phyloP scores from a whole-genome alignment of 2,888 invertebrate species.

The Trissolcus japonicus region DNA sequence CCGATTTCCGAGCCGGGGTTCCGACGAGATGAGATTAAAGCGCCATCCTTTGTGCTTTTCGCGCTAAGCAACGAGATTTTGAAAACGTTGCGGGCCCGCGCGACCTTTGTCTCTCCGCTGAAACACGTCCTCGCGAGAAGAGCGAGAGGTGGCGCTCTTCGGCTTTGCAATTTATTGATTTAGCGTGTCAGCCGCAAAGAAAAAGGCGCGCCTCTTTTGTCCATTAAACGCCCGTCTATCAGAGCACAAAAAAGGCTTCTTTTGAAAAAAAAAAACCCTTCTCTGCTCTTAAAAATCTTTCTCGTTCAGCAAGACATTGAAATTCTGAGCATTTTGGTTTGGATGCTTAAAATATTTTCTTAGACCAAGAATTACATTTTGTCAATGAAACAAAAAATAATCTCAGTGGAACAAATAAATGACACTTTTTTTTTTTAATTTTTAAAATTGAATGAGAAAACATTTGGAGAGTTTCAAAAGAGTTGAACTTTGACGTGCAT shows the following conservation, averaged over 20 bases:
- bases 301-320: no score
- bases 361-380: no score
- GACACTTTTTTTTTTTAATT: no score
- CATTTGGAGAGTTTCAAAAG: background rate
- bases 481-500: no score
- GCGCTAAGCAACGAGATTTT: constrained; percentile 54
- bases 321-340: no score
- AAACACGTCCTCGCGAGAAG: constrained; percentile 56
- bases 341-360: no score
- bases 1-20: constrained; percentile 29
- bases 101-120: constrained; percentile 40
- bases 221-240: constrained; percentile 53
- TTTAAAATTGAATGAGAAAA: constrained; percentile 7
- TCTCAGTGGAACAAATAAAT: no score
- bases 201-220: constrained; percentile 51
- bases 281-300: no score
- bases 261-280: constrained; percentile 40
- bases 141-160: constrained; percentile 58
- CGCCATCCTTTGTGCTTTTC: constrained; percentile 45
- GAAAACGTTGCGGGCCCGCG: constrained; percentile 40
- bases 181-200: constrained; percentile 49
- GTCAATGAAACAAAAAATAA: no score
- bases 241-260: constrained; percentile 35
- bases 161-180: constrained; percentile 70
- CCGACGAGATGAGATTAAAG: constrained; percentile 42